Base-by-base conservation (phyloP, 2,888 invertebrate species). In the Pantelozetes paolii region DNA sequence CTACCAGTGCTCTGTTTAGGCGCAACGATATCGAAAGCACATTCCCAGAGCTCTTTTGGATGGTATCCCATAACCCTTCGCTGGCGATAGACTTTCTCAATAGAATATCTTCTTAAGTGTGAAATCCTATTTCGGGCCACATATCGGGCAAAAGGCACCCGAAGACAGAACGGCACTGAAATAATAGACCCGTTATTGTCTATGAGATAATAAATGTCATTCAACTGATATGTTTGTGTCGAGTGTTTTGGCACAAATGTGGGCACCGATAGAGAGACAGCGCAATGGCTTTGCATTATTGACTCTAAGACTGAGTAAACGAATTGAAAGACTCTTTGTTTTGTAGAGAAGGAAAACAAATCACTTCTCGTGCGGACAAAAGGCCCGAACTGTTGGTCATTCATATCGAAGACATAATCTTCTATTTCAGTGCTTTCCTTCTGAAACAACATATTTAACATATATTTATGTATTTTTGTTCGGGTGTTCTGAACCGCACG, bases 1-100 rank as follows among this genome's bases (percentile, higher is more conserved):
- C 40, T 42, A 2, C 20, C 15, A 8, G 30, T 28, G 18, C 1
- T 26, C 3, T 32, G 20, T 20, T 85, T 87, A 1, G 92, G 88
- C 5, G 90, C 89, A 40, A 96, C 89, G 75, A 97, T 91, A 82
- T 97, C 97, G 82, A 95, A 95, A 1, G 92, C 92, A 82, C 94
- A 94, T 82, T 95, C 94, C 74, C 89, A 88, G 23, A 91, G 86
- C 83, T 96, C 94, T 76, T 89, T 86, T 0, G 97, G 97, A 83
- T 94, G 93, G 79, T 90, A 89, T 0, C 92, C 92, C 76, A 82
- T 82, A 9, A 84, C 83, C 79, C 84, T 80, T 78, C 89, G 88
- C 81, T 93, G 90, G 75, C 93, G 85, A 81, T 89, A 97, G 1
- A 96, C 94, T 71, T 90, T 86, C 79, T 92, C 94, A 8, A 96